Base-by-base conservation (phyloP, 2,888 invertebrate species). In the Drosophila cyrtoloma region DNA sequence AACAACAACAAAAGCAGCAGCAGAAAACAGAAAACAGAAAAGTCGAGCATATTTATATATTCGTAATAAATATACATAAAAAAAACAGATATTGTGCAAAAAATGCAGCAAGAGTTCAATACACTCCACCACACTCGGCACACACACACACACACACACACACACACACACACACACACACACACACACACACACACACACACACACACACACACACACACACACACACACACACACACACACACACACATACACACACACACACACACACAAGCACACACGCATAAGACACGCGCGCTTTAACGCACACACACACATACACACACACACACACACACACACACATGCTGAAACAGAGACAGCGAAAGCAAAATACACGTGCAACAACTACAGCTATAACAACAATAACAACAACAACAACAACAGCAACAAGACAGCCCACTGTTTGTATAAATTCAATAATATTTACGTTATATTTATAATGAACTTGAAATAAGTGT, bases 401-500 rank as follows among this genome's bases (percentile, higher is more conserved):
- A 66, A 61, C 62, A 72, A 39, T 55, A 44, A 42, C 50, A 66
- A 58, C 64, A 72, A 39, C 51, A 69, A 30, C 2, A 44, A 42
- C 44, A 66, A 58, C 62, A 72, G 35, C 51, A 69, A 30, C 2
- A 30, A 28, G 28, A 52, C 22, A 44, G 32, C 57, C 57, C 33
- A 58, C 57, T 71, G 86, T 78, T 82, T 86, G 76, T 83, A 86
- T 80, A 83, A 83, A 86, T 86, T 90, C 83, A 90, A 86, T 89
- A 86, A 86, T 86, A 90, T 86, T 86, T 88, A 86, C 90, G 90
- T 90, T 86, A 88, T 86, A 70, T 90, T 89, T 81, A 83, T 89
- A 89, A 83, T 86, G 91, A 86, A 86, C 86, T 86, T 86, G 86
- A 86, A 84, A 86, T 64, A 50, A 72, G 69, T 57, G 71, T 69